Conservation (phyloP, 1,140 invertebrate species). For the Drosophila neocordata region DNA sequence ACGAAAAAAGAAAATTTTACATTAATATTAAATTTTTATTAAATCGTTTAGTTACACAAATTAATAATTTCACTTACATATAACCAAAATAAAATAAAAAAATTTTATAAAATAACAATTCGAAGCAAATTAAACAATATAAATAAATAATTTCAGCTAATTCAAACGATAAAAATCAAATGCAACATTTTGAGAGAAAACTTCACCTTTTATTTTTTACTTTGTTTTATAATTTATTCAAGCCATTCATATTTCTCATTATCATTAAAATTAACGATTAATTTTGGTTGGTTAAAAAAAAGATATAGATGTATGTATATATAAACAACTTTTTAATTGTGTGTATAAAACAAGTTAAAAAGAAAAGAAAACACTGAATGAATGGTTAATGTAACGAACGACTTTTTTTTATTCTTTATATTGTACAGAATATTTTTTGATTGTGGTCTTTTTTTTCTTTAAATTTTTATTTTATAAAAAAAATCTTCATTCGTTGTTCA, state of each 20-base stretch:
- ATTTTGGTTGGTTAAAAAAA: slow-evolving; percentile 67
- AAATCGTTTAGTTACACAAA: slow-evolving; percentile 59
- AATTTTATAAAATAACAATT: slow-evolving; percentile 29
- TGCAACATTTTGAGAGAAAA: slow-evolving; percentile 74
- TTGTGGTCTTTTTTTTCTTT: slow-evolving; percentile 33
- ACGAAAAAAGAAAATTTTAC: slow-evolving; percentile 30
- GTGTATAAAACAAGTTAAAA: slow-evolving; percentile 74
- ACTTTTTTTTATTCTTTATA: slow-evolving; percentile 58
- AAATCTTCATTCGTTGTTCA: slow-evolving; percentile 78
- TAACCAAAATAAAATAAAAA: slow-evolving; percentile 39
- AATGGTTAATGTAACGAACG: slow-evolving; percentile 78
- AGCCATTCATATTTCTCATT: slow-evolving; percentile 68
- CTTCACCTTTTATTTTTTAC: slow-evolving; percentile 71
- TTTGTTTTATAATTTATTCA: slow-evolving; percentile 45
- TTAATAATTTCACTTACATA: slow-evolving; percentile 48
- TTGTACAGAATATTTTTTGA: slow-evolving; percentile 46
- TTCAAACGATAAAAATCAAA: slow-evolving; percentile 56
- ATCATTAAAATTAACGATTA: slow-evolving; percentile 73
- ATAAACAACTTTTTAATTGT: slow-evolving; percentile 56
- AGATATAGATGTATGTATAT: slow-evolving; percentile 32
- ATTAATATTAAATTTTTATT: slow-evolving; percentile 9
- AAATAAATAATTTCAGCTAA: slow-evolving; percentile 28
- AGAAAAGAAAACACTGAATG: slow-evolving; percentile 72
- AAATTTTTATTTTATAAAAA: slow-evolving; percentile 40
- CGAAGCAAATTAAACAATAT: slow-evolving; percentile 58